Percentiles rank a stretch among this genome's conserved stretches.
These are phyloP conservation scores for Oceanodroma tethys DNA, from an alignment of 2,113 vertebrate genomes.

Conservation along the genomic window DNA sequence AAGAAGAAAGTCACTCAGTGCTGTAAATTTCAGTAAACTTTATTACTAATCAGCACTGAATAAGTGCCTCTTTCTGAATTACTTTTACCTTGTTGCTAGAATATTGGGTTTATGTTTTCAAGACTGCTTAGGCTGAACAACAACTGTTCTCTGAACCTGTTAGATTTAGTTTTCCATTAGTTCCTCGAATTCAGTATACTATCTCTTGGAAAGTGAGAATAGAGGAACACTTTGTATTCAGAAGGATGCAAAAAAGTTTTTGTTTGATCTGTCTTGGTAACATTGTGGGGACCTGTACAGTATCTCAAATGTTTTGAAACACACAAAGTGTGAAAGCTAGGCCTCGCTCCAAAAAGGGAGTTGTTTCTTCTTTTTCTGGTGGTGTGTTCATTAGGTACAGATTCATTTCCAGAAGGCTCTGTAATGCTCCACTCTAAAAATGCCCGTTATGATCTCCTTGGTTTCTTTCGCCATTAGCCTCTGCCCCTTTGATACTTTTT, in stretches of 20 bases:
- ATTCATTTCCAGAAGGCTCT: background rate
- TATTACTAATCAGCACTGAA: background rate
- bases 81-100: background rate
- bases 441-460: background rate
- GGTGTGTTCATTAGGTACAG: background rate
- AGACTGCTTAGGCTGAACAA: background rate
- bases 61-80: background rate
- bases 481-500: background rate
- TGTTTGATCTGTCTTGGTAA: background rate
- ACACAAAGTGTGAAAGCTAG: background rate
- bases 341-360: background rate
- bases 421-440: background rate
- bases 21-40: conserved; percentile 7
- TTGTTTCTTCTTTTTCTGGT: background rate
- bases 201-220: background rate
- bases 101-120: background rate
- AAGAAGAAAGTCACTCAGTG: background rate
- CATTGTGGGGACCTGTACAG: background rate
- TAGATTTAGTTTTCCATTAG: background rate
- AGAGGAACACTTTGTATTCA: background rate
- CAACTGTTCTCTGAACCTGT: background rate
- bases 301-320: background rate
- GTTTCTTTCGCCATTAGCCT: background rate
- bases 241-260: background rate
- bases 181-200: background rate